Base-by-base conservation (phyloP, 1,140 invertebrate species). In the Tigriopus japonicus region DNA sequence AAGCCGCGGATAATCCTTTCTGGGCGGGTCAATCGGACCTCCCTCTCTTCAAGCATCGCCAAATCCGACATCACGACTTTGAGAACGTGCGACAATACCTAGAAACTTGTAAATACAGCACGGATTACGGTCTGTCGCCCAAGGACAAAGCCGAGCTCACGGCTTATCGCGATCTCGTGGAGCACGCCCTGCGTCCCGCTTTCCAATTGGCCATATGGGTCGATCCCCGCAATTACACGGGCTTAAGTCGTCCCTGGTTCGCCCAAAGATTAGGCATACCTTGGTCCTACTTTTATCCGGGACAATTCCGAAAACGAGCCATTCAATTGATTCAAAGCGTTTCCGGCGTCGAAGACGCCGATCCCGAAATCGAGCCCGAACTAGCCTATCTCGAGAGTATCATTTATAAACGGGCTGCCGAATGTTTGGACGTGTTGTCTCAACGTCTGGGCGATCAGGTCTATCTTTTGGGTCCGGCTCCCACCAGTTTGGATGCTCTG, bases 391-490 rank as follows among this genome's bases (percentile, higher is more conserved):
- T 49, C n/a, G n/a, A 49, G 21, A 49, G n/a, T 49, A 21, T 21
- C n/a, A 21, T 49, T 15, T 49, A 49, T 10, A 49, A 49, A 49
- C n/a, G 45, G 7, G 55, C 55, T 6, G 21, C 35, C 14, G 55
- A 58, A 17, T 58, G 55, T 24, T 42, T 58, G 55, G 41, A 58
- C 28, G 15, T 42, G 23, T 23, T 58, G 15, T 28, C 28, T 13
- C 28, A 58, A 17, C 55, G 55, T 7, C 55, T 58, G 3, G 41
- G 21, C 15, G 55, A 58, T 6, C 17, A 58, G n/a, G 28, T 17
- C n/a, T 58, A 35, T 41, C 17, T 42, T 14, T 58, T 58, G 35
- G 55, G 55, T 3, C 3, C 35, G 23, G 23, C 55, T n/a, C 55
- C 55, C n/a, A 41, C 55, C 13, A 41, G 28, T 19, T n/a, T 42